Evolutionary conservation across 2,888 invertebrate genomes (phyloP).

Genomic region (Ernsta delagoae): DNA sequence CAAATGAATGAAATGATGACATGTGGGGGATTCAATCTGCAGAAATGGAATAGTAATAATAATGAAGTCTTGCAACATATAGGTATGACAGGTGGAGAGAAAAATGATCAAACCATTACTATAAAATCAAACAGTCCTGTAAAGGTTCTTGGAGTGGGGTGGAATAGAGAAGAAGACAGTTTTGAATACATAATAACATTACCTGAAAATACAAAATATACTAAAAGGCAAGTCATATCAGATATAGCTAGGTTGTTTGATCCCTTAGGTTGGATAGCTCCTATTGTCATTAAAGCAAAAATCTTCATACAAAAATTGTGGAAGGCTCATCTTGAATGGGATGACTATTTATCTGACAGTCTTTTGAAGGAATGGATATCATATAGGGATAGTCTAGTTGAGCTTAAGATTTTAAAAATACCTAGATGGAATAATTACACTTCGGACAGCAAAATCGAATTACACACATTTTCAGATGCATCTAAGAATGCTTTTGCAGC

Average conservation of each 20-base stretch:
- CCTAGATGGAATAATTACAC: background rate
- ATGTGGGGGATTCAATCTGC: constrained; percentile 44
- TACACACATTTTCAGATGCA: background rate
- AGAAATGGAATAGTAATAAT: constrained; percentile 49
- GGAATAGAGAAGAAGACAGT: constrained; percentile 43
- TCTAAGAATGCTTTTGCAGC: constrained; percentile 1
- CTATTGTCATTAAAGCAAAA: constrained; percentile 33
- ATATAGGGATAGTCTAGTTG: background rate
- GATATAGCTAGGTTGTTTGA: constrained; percentile 47
- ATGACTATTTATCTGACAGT: constrained; percentile 1
- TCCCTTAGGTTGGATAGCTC: constrained; percentile 48
- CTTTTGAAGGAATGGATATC: constrained; percentile 1
- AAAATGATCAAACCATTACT: background rate
- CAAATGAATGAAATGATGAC: constrained; percentile 44
- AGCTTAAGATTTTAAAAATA: background rate
- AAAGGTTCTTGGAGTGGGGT: constrained; percentile 45
- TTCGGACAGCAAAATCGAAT: background rate
- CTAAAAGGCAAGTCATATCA: constrained; percentile 45
- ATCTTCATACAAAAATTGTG: constrained; percentile 20
- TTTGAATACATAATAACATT: constrained; percentile 40
- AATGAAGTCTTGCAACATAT: constrained; percentile 40
- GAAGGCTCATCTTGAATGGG: constrained; percentile 18
- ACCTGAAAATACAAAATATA: constrained; percentile 28
- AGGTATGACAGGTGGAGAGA: background rate
- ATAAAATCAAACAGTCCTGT: constrained; percentile 23